These are phyloP conservation scores for Alviniconcha marisindica DNA, from an alignment of 1,140 invertebrate species.

Conservation along the genomic window DNA sequence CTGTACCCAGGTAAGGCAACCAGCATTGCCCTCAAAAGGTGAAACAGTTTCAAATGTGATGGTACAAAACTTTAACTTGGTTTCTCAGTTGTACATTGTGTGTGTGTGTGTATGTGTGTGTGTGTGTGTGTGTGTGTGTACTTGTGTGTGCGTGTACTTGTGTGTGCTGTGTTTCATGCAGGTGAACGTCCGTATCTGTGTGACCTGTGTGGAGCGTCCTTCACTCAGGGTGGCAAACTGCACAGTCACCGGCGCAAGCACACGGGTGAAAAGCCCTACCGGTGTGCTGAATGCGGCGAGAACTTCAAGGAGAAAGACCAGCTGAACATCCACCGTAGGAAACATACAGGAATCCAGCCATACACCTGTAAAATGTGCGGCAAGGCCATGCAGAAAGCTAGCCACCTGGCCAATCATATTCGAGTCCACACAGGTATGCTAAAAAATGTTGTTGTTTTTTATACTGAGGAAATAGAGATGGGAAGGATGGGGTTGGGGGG, in stretches of 20 bases:
- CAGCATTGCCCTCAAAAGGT: no score
- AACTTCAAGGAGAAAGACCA: slow-evolving; percentile 79
- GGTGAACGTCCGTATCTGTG: slow-evolving; percentile 47
- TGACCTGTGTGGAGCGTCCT: slow-evolving; percentile 47
- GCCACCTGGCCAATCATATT: slow-evolving; percentile 64
- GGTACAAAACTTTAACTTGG: no score
- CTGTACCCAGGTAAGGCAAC: no score
- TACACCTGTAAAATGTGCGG: slow-evolving; percentile 41
- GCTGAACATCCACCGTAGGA: slow-evolving; percentile 35
- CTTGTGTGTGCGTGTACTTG: no score
- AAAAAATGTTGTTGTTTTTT: no score
- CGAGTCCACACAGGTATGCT: slow-evolving; percentile 86
- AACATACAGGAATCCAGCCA: slow-evolving; percentile 41
- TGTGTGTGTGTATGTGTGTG: no score
- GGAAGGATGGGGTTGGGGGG: no score
- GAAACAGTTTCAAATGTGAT: no score
- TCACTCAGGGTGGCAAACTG: slow-evolving; percentile 39
- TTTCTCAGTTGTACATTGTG: no score
- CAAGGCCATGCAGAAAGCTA: slow-evolving; percentile 8
- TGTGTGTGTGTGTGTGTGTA: no score
- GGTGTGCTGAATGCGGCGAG: slow-evolving; percentile 88
- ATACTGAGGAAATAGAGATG: no score
- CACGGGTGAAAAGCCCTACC: slow-evolving; percentile 85
- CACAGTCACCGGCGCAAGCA: slow-evolving; percentile 94
- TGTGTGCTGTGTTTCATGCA: no score